phyloP scores from a whole-genome alignment of 2,888 invertebrate species.

The Melanophora roralis region DNA sequence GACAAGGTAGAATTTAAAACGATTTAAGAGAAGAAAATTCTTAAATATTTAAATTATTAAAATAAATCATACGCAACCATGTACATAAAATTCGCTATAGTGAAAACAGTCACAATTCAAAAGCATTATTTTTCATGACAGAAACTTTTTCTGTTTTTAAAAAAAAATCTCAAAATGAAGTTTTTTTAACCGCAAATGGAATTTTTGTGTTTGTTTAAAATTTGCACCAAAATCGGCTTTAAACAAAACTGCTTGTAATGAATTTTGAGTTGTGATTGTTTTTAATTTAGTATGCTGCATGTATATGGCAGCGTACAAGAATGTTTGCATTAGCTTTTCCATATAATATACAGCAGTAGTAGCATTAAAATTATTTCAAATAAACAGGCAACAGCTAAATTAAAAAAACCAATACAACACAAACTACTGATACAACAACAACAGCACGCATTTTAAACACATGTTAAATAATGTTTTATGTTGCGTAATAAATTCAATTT shows the following conservation, averaged over 20 bases:
- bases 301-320: neutral
- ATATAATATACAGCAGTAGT: slow-evolving; percentile 48
- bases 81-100: neutral
- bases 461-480: slow-evolving; percentile 62
- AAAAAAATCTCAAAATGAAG: too few species aligned
- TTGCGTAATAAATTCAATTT: slow-evolving; percentile 63
- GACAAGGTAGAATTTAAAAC: too few species aligned
- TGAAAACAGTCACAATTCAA: neutral
- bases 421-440: slow-evolving; percentile 23
- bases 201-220: too few species aligned
- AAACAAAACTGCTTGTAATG: too few species aligned
- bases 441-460: slow-evolving; percentile 47
- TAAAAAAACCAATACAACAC: slow-evolving; percentile 21
- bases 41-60: slow-evolving; percentile 11
- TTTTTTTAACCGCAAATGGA: too few species aligned
- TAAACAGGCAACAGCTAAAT: slow-evolving; percentile 24
- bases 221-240: too few species aligned
- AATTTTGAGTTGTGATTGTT: too few species aligned
- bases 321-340: slow-evolving; percentile 3
- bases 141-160: too few species aligned
- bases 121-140: slow-evolving; percentile 1
- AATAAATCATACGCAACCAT: slow-evolving; percentile 30
- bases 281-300: too few species aligned
- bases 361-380: slow-evolving; percentile 40
- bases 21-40: too few species aligned